A percentile compares a stretch with the other conserved stretches of the same genome.
Conservation (phyloP, 2,113 vertebrate species). For the Struthio camelus region DNA sequence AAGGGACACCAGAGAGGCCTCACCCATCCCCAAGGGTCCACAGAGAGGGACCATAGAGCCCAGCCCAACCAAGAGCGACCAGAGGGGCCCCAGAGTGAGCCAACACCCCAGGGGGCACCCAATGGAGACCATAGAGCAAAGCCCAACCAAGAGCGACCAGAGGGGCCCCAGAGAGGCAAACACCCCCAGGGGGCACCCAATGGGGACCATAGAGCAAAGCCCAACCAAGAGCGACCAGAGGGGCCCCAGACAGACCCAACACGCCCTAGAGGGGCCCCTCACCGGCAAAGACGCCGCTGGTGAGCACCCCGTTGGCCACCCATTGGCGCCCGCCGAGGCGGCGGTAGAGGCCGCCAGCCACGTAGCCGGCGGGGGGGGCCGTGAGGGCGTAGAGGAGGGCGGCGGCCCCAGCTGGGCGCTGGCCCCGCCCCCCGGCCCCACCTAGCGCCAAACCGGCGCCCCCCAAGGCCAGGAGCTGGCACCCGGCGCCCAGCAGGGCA, state of each 20-base stretch:
- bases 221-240: not conserved
- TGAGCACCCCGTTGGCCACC: slow-evolving; percentile 95
- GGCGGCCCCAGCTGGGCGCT: slow-evolving; percentile 74
- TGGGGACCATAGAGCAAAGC: not conserved
- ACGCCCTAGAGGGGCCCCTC: not conserved
- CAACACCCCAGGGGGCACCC: not conserved
- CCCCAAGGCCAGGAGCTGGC: slow-evolving; percentile 91
- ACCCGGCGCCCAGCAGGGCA: slow-evolving; percentile 87
- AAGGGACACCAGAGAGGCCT: too few relatives aligned
- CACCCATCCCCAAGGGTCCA: not conserved
- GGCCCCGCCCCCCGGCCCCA: too few relatives aligned
- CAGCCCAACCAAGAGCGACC: too few relatives aligned
- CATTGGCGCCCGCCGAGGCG: slow-evolving; percentile 89
- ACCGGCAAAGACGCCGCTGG: slow-evolving; percentile 92
- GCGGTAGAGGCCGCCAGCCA: slow-evolving; percentile 91
- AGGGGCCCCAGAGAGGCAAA: not conserved
- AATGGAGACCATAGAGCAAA: too few relatives aligned
- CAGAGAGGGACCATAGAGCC: too few relatives aligned
- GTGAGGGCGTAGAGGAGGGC: slow-evolving; percentile 90
- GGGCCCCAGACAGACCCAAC: too few relatives aligned
- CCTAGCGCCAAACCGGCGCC: slow-evolving; percentile 72
- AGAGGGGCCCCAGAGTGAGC: too few relatives aligned
- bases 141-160: too few relatives aligned
- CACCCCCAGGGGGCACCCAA: not conserved
- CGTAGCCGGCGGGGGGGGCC: slow-evolving; percentile 90